phyloP scores from a whole-genome alignment of 2,797 vertebrate species.

The Crocodylus rhombifer region DNA sequence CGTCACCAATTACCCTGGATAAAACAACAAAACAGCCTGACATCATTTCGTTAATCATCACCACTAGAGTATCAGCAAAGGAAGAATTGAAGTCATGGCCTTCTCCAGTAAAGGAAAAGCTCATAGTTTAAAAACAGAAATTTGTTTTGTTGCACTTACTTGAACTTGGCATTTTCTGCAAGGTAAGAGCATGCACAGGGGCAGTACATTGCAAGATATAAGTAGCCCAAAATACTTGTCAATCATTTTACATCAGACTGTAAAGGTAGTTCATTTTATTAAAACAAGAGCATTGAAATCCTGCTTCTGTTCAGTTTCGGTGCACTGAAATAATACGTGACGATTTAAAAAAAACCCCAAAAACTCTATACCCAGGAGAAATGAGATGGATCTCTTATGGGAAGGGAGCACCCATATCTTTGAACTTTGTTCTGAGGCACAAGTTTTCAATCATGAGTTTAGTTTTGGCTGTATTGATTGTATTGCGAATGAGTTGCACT shows the following conservation, averaged over 20 bases:
- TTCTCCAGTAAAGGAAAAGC: background rate
- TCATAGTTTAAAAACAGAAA: background rate
- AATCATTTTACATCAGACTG: too few relatives aligned
- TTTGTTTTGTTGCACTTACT: background rate
- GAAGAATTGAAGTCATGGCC: background rate
- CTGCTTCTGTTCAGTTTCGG: too few relatives aligned
- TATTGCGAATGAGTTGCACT: background rate
- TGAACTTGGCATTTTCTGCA: background rate
- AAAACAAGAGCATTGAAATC: too few relatives aligned
- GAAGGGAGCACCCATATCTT: background rate
- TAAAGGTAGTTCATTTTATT: too few relatives aligned
- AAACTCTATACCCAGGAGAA: too few relatives aligned
- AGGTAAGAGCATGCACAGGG: too few relatives aligned
- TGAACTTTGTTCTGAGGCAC: background rate
- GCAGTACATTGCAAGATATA: too few relatives aligned
- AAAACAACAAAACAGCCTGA: background rate
- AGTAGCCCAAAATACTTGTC: too few relatives aligned
- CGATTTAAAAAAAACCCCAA: too few relatives aligned
- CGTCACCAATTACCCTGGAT: background rate
- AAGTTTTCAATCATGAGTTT: background rate
- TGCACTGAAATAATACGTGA: too few relatives aligned
- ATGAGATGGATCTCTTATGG: background rate
- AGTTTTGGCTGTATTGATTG: rapidly evolving
- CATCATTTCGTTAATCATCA: background rate
- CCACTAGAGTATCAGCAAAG: background rate